These are phyloP conservation scores for Antechinus flavipes DNA, from an alignment of 2,113 vertebrate species.

Conservation along the genomic window DNA sequence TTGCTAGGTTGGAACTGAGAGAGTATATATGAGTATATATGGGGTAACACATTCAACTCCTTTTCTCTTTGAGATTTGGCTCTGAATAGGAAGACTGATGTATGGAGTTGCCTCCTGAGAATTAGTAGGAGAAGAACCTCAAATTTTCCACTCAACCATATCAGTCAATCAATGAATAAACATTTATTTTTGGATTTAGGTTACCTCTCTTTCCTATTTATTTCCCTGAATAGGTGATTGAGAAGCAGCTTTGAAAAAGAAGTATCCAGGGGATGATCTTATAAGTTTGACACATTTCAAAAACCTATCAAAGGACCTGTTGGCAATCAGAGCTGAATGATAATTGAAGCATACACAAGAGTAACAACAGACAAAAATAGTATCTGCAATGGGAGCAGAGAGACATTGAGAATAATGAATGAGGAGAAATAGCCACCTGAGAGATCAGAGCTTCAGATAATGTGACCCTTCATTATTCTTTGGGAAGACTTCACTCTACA, in stretches of 20 bases:
- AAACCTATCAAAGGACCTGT: too few relatives aligned
- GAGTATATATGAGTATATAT: background rate
- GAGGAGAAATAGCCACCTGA: too few relatives aligned
- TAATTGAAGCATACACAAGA: too few relatives aligned
- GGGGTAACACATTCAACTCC: background rate
- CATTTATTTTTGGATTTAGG: background rate
- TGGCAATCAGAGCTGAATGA: too few relatives aligned
- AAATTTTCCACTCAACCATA: background rate
- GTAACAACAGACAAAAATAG: too few relatives aligned
- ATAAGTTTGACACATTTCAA: too few relatives aligned
- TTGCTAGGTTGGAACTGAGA: background rate
- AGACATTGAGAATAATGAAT: too few relatives aligned
- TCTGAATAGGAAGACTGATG: background rate
- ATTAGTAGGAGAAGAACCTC: background rate
- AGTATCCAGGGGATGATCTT: too few relatives aligned
- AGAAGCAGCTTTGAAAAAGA: too few relatives aligned
- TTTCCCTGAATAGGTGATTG: too few relatives aligned
- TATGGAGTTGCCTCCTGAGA: background rate
- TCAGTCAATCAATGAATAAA: background rate
- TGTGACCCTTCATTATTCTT: background rate
- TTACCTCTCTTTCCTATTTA: too few relatives aligned
- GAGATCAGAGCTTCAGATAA: background rate
- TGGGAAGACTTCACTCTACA: background rate
- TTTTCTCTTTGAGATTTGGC: background rate
- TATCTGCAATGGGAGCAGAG: too few relatives aligned